A percentile compares a stretch with the other conserved stretches of the same genome.
Evolutionary conservation across 2,113 vertebrate species (phyloP).

Genomic region (Sterrhoptilus dennistouni): DNA sequence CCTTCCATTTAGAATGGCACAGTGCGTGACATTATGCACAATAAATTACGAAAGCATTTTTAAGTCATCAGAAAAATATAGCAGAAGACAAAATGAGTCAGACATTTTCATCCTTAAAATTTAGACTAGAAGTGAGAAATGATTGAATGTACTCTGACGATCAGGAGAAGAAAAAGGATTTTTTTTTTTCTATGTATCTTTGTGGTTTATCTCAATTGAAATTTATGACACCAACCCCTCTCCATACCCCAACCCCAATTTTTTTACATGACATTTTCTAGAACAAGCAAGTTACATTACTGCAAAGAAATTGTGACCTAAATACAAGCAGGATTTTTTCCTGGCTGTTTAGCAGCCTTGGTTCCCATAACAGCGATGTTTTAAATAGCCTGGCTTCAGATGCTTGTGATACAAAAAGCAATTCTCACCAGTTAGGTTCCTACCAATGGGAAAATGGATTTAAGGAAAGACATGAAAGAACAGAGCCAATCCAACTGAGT

Average conservation of each 20-base stretch:
- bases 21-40: background rate
- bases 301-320: constrained; percentile 21
- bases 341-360: background rate
- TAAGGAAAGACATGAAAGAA: background rate
- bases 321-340: constrained; percentile 37
- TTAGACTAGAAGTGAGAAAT: background rate
- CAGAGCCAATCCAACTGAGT: background rate
- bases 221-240: background rate
- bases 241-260: background rate
- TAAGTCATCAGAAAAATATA: background rate
- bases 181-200: background rate
- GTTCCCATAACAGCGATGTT: constrained; percentile 29
- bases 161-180: background rate
- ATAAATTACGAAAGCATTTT: background rate
- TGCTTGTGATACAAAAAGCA: background rate
- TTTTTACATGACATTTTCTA: background rate
- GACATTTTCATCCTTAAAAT: background rate
- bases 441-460: background rate
- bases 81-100: constrained; percentile 2
- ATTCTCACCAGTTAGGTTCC: background rate
- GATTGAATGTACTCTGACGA: background rate
- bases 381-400: constrained; percentile 19
- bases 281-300: background rate
- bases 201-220: background rate
- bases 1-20: background rate